Percentiles rank a stretch among this genome's conserved stretches.
These are phyloP conservation scores for Argyra leucocephala DNA, from an alignment of 2,888 invertebrate species.

Conservation along the genomic window DNA sequence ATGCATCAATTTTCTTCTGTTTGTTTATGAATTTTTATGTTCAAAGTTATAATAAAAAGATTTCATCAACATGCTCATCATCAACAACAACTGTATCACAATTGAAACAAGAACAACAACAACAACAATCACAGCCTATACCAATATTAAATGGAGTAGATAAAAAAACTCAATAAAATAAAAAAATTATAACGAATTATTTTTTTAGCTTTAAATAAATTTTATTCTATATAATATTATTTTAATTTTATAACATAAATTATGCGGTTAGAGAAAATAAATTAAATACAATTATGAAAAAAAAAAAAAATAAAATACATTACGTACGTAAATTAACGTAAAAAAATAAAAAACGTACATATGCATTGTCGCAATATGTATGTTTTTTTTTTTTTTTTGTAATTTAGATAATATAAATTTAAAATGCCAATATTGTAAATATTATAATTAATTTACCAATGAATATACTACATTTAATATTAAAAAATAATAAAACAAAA, in stretches of 20 bases:
- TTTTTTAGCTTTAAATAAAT: neutral
- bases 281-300: neutral
- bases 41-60: constrained; percentile 57
- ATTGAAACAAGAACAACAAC: neutral
- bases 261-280: neutral
- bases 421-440: constrained; percentile 1
- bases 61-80: constrained; percentile 12
- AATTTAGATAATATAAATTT: neutral
- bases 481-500: neutral
- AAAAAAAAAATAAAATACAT: neutral
- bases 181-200: neutral
- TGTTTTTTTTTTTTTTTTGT: neutral
- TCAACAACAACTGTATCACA: neutral
- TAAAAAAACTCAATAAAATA: neutral
- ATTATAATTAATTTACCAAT: neutral
- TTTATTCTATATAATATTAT: neutral
- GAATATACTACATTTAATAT: neutral
- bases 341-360: too few relatives aligned
- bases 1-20: constrained; percentile 78
- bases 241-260: neutral
- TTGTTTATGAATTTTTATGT: constrained; percentile 88
- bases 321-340: too few relatives aligned
- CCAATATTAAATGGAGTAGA: neutral
- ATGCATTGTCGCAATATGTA: too few relatives aligned
- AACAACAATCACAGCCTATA: neutral